Conservation (phyloP, 2,888 invertebrate species). For the Drosophila sordidapex region DNA sequence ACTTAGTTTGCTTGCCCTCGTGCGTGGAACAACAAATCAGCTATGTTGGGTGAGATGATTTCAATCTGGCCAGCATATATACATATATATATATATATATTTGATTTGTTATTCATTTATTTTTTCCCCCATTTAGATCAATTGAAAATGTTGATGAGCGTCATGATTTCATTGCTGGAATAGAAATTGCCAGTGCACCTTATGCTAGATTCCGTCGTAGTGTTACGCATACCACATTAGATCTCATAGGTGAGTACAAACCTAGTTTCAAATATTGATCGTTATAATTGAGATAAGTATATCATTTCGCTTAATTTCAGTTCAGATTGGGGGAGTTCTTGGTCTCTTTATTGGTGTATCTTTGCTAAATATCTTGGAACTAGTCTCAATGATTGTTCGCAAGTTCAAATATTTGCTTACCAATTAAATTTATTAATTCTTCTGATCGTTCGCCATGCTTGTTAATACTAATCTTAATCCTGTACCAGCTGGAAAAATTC, state of each 20-base stretch:
- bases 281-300: background rate
- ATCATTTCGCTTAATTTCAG: constrained; percentile 39
- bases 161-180: constrained; percentile 41
- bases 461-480: background rate
- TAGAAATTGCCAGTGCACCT: constrained; percentile 63
- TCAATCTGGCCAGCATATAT: background rate
- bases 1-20: constrained; percentile 69
- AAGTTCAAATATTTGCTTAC: constrained; percentile 6
- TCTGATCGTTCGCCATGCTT: background rate
- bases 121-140: constrained; percentile 41
- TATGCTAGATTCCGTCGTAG: constrained; percentile 63
- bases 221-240: constrained; percentile 72
- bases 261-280: background rate
- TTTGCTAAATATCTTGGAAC: constrained; percentile 57
- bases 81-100: background rate
- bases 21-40: constrained; percentile 74
- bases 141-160: constrained; percentile 34
- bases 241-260: constrained; percentile 63
- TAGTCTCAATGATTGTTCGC: constrained; percentile 23
- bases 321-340: constrained; percentile 74
- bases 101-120: background rate
- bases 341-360: constrained; percentile 70
- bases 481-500: background rate
- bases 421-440: background rate
- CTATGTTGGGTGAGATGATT: constrained; percentile 64